Base-by-base conservation (phyloP, 1,140 invertebrate genomes). In the Platorchestia sp. region DNA sequence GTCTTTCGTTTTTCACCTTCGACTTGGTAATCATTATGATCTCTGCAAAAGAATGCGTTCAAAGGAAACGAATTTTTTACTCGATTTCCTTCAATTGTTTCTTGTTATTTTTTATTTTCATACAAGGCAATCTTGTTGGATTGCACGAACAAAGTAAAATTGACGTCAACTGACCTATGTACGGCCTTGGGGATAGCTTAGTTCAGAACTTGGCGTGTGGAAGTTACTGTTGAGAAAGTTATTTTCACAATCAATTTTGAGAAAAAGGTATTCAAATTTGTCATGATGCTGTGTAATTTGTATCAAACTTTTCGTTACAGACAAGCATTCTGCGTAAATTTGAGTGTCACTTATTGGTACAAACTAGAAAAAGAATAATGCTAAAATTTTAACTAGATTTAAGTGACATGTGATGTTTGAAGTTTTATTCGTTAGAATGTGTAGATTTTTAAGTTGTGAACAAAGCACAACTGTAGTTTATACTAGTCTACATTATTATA, bases 361-460 rank as follows among this genome's bases (percentile, higher is more conserved):
- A 75, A 75, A 75, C 59, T 75, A 75, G 14, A 27, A 75, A 75
- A 10, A 22, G 59, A 75, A 75, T 75, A 75, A 75, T 75, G 27
- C 59, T 75, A 36, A 75, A 75, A 75, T 75, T 22, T 75, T 10
- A 75, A 75, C 59, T 75, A 75, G 27, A 27, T 19, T 75, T 75
- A 75, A 75, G 59, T 75, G 59, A 14, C 7, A 75, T 75, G 59
- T 75, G 59, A 75, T 75, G 59, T 75, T 75, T 75, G 59, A 75
- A 75, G 59, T 75, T 75, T 75, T 75, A 75, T 75, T 36, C 59
- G 59, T 75, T 75, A 75, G 59, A 75, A 75, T 75, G 59, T 75
- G 59, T 75, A 75, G 59, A 75, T 75, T 75, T 75, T 75, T 75
- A 75, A 75, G 59, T 75, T 75, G 59, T 75, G 59, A 75, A 75